These are phyloP conservation scores for Sitodiplosis mosellana DNA, from an alignment of 1,140 invertebrate genomes.

Conservation along the genomic window DNA sequence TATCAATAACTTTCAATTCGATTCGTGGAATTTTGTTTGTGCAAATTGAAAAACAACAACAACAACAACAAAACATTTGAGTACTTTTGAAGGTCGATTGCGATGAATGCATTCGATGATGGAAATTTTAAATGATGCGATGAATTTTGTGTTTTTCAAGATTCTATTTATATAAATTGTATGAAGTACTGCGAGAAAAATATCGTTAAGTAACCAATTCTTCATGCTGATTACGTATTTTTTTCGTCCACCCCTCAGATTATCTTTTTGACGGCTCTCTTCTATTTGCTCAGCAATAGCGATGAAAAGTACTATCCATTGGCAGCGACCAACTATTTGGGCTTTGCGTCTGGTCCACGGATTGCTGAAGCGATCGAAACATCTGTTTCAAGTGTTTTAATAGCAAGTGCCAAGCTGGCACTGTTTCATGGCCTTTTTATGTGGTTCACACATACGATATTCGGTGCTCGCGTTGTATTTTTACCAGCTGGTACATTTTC, in stretches of 20 bases:
- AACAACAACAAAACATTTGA: too few relatives aligned
- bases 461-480: constrained; percentile 87
- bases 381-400: constrained; percentile 64
- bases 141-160: too few relatives aligned
- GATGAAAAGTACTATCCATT: constrained; percentile 80
- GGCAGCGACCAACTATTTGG: constrained; percentile 46
- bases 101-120: too few relatives aligned
- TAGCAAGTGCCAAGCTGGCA: constrained; percentile 60
- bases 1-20: too few relatives aligned
- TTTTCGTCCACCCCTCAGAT: constrained; percentile 52
- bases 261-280: constrained; percentile 89
- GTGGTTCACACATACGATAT: constrained; percentile 91
- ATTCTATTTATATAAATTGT: too few relatives aligned
- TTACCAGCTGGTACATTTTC: constrained; percentile 58
- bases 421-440: constrained; percentile 96
- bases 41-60: too few relatives aligned
- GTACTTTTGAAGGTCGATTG: too few relatives aligned
- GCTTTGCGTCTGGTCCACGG: constrained; percentile 49
- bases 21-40: too few relatives aligned
- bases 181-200: too few relatives aligned
- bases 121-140: too few relatives aligned
- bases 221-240: too few relatives aligned
- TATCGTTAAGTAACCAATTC: too few relatives aligned
- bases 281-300: constrained; percentile 84
- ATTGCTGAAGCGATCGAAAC: constrained; percentile 47